Evolutionary conservation across 1,140 invertebrate genomes (phyloP), one percentile per base, ranked within the genome.

Genomic region (Drosophila ananassae): DNA sequence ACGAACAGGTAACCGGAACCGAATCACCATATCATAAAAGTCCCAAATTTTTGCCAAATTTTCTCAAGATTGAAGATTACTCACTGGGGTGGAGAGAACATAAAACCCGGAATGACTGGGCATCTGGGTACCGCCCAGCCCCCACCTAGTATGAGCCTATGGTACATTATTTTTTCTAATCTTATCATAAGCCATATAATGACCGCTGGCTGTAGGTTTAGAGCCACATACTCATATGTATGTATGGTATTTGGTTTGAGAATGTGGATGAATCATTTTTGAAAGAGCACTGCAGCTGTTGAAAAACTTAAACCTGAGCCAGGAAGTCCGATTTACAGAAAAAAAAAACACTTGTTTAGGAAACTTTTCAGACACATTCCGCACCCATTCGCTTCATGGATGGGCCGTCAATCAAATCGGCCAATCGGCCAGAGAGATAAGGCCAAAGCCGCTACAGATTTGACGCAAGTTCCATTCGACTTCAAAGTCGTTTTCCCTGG

Each of bases 281-380:
- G 8, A 10, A 44, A 53, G 21, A 17, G 3, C 44, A 34, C 21
- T 34, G 47, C 47, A 53, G 52, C 47, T 25, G 37, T 9, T 12
- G 30, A 30, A 52, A 50, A 41, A 25, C 12, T 30, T 8, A 22
- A 22, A 22, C 9, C 7, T 10, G 3, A 9, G 12, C 72, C 58
- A 85, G 80, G 81, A 84, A 84, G 80, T 77, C 51, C 59, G 55
- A 13, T 24, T 44, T 48, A 46, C 21, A 71, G 17, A 17, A 17
- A 17, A 17, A 17, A 17, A 17, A 71, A 66, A 75, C 77, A 85
- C 74, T 87, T 82, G 73, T 81, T 63, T 72, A 30, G 81, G 82
- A 85, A 85, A 85, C 82, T 87, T 85, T 85, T 82, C 17, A 75
- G 60, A 67, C 81, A 67, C 81, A 87, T 61, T 77, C 47, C 63